phyloP scores from a whole-genome alignment of 2,113 vertebrate species.

The Apodemus sylvaticus region DNA sequence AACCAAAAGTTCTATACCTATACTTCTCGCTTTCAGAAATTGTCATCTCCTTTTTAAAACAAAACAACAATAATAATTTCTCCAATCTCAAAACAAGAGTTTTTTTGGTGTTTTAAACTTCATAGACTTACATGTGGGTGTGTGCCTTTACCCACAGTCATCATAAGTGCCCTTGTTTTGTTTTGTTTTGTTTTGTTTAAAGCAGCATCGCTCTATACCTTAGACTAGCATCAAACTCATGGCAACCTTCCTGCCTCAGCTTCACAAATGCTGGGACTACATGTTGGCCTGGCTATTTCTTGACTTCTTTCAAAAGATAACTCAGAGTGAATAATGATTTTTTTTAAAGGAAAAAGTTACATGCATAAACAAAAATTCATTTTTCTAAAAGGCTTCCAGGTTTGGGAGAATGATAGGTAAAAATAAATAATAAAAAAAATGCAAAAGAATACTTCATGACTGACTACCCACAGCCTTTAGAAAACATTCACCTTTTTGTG shows the following conservation, averaged over 20 bases:
- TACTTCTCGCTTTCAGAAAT: conserved; percentile 24
- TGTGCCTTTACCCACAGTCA: neutral
- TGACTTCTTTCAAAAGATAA: neutral
- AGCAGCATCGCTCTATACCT: neutral
- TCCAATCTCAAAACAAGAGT: neutral
- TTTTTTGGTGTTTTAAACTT: neutral
- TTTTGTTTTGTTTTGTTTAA: neutral
- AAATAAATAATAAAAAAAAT: neutral
- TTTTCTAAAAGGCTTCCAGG: neutral
- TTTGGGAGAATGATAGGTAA: neutral
- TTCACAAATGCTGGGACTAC: neutral
- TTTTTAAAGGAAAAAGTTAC: neutral
- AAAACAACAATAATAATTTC: conserved; percentile 14
- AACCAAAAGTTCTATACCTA: neutral
- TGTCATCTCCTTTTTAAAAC: neutral
- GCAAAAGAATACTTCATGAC: neutral
- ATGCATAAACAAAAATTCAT: neutral
- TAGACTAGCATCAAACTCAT: neutral
- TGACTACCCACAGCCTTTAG: neutral
- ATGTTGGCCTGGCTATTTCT: neutral
- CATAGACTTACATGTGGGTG: too few species aligned
- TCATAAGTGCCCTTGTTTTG: neutral
- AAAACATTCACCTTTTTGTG: neutral
- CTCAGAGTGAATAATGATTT: neutral
- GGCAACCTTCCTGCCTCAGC: neutral